Percentiles rank a stretch among this genome's conserved stretches.
Evolutionary conservation across 2,888 invertebrate species (phyloP).

Genomic region (Drosophila incognita): DNA sequence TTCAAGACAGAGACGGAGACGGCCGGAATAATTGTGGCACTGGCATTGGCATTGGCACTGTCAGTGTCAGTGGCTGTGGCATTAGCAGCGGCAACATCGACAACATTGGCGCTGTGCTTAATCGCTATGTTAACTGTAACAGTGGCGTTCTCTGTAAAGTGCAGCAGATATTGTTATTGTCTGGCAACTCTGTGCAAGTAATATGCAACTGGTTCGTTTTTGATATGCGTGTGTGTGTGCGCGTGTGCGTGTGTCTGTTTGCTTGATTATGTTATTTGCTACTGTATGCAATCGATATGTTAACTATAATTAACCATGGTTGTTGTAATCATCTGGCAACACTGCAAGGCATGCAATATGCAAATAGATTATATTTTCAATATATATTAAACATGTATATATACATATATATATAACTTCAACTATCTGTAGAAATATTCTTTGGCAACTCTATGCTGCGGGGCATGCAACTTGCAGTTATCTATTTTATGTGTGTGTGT

Average conservation of each 20-base stretch:
- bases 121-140: slow-evolving; percentile 56
- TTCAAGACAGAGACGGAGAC: slow-evolving; percentile 29
- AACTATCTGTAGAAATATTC: neutral
- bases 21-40: slow-evolving; percentile 23
- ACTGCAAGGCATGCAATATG: neutral
- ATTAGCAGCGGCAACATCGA: slow-evolving; percentile 22
- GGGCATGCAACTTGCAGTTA: slow-evolving; percentile 17
- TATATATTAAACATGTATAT: neutral
- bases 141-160: slow-evolving; percentile 64
- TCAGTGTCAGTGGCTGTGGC: neutral
- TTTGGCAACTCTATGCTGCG: slow-evolving; percentile 5
- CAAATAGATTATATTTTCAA: neutral
- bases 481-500: neutral
- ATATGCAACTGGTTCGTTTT: slow-evolving; percentile 3
- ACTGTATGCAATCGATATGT: slow-evolving; percentile 1
- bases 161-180: slow-evolving; percentile 55
- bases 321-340: neutral
- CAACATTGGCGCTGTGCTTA: slow-evolving; percentile 40
- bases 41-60: neutral
- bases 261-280: neutral
- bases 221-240: neutral
- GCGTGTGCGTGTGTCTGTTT: neutral
- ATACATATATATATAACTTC: neutral
- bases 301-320: neutral
- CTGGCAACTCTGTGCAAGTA: slow-evolving; percentile 33